Percentiles rank a stretch among this genome's conserved stretches.
Evolutionary conservation across 2,797 vertebrate genomes (phyloP).

Genomic region (Anisognathus igniventris): DNA sequence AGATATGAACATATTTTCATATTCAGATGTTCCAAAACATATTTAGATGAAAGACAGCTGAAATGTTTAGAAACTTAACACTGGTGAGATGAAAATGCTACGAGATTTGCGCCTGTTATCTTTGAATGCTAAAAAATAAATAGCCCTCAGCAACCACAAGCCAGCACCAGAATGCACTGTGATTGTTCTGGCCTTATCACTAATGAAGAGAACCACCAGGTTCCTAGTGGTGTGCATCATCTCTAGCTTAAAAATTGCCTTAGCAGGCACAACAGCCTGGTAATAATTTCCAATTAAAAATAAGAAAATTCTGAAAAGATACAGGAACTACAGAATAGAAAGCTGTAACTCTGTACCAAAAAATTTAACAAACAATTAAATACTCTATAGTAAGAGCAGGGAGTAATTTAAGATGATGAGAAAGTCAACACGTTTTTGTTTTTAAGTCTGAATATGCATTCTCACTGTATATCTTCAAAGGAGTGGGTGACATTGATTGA

Average conservation of each 20-base stretch:
- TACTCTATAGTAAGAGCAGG: neutral
- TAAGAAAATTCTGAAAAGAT: neutral
- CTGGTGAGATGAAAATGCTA: neutral
- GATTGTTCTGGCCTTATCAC: neutral
- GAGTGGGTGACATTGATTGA: neutral
- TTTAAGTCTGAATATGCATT: neutral
- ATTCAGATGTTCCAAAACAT: neutral
- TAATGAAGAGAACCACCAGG: neutral
- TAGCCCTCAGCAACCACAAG: neutral
- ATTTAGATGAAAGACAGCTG: neutral
- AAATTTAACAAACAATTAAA: neutral
- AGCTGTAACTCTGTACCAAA: neutral
- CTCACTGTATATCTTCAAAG: neutral
- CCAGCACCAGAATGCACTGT: neutral
- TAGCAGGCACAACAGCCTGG: neutral
- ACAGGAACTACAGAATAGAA: neutral
- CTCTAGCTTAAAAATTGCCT: neutral
- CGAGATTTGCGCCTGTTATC: neutral
- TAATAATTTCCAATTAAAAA: neutral
- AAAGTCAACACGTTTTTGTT: neutral
- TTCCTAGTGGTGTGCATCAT: neutral
- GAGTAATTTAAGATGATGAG: neutral
- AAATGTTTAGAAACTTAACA: neutral
- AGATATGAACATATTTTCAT: neutral
- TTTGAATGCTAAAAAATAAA: neutral